Conservation (phyloP, 2,888 invertebrate genomes). For the Trimorus sp. region DNA sequence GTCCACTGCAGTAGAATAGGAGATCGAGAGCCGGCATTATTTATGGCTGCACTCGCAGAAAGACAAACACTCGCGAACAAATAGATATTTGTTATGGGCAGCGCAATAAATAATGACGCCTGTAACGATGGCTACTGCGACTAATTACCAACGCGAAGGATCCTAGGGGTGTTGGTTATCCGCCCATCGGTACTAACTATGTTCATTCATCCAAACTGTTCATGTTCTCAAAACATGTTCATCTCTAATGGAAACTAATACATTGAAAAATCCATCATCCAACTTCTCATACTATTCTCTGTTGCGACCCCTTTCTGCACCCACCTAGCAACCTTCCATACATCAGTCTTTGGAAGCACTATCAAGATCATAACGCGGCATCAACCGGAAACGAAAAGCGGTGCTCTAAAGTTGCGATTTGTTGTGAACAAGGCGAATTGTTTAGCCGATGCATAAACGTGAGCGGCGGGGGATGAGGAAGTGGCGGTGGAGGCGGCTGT, state of each 20-base stretch:
- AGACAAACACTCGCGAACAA: constrained; percentile 39
- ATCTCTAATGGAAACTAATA: no score
- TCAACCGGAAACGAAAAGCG: constrained; percentile 10
- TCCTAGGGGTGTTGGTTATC: constrained; percentile 56
- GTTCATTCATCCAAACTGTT: no score
- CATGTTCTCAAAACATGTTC: no score
- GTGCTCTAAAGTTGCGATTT: constrained; percentile 14
- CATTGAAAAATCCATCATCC: no score
- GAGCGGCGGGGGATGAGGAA: constrained; percentile 79
- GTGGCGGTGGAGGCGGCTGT: constrained; percentile 82
- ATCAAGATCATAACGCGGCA: no score
- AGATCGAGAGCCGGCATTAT: neutral
- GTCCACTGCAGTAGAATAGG: neutral
- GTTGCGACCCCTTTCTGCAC: no score
- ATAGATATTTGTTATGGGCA: constrained; percentile 40
- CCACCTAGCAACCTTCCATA: no score
- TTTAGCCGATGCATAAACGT: constrained; percentile 68
- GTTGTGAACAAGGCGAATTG: constrained; percentile 56
- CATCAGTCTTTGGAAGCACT: no score
- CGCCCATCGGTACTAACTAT: constrained; percentile 40
- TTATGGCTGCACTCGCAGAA: constrained; percentile 13
- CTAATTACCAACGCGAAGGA: constrained; percentile 50
- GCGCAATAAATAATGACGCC: constrained; percentile 40
- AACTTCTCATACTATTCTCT: no score
- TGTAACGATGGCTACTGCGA: constrained; percentile 25